These are phyloP conservation scores for Peromyscus polionotus DNA, from an alignment of 2,113 vertebrate genomes.

Conservation along the genomic window DNA sequence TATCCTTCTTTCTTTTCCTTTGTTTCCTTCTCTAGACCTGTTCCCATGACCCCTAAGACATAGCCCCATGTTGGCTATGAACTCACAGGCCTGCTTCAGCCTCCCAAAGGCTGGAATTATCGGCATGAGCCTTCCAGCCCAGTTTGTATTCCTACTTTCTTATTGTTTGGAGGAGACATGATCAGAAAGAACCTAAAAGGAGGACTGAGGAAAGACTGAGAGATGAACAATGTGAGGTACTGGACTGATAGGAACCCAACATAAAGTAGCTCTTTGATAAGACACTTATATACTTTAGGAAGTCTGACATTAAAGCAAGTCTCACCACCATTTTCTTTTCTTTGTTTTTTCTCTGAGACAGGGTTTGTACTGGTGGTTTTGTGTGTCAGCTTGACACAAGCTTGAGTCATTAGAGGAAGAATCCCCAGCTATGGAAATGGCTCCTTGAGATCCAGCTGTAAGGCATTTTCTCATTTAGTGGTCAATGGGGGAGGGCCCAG, in stretches of 20 bases:
- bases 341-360: not conserved
- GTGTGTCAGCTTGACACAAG: no score
- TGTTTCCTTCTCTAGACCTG: not conserved
- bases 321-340: not conserved
- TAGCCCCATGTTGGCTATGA: no score
- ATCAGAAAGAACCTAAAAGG: not conserved
- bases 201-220: not conserved
- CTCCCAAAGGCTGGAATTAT: not conserved
- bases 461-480: no score
- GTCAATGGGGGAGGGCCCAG: no score
- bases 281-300: not conserved
- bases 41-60: not conserved
- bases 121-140: not conserved
- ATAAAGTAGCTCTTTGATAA: not conserved
- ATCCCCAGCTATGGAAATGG: no score
- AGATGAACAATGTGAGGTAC: not conserved
- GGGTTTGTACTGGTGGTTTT: no score
- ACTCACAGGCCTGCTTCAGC: not conserved
- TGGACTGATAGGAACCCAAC: no score
- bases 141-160: not conserved
- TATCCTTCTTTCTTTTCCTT: not conserved
- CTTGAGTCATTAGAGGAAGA: no score
- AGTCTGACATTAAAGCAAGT: not conserved
- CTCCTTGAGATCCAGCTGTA: no score
- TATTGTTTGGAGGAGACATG: not conserved